A percentile compares a stretch with the other conserved stretches of the same genome.
phyloP scores from a whole-genome alignment of 2,113 vertebrate species.

The Chrysemys picta region DNA sequence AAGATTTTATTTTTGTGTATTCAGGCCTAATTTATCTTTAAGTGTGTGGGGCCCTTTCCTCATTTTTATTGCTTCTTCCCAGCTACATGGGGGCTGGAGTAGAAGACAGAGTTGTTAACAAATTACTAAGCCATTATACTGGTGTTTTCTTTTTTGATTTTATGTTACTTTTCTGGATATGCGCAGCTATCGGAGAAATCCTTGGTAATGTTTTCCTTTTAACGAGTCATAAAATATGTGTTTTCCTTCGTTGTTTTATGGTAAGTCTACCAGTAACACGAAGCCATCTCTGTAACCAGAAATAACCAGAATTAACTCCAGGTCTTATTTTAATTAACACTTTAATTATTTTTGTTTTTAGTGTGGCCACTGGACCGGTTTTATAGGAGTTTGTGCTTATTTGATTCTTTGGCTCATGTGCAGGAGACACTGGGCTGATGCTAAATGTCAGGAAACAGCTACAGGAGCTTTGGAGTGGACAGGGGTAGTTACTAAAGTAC shows the following conservation, averaged over 20 bases:
- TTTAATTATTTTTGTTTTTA: conserved; percentile 2
- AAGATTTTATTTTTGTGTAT: not conserved
- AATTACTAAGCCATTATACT: not conserved
- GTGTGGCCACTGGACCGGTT: not conserved
- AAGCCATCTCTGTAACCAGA: not conserved
- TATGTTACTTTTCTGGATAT: accelerated
- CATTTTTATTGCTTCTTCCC: not conserved
- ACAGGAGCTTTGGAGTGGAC: not conserved
- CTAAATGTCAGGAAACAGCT: conserved; percentile 18
- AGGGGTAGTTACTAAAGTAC: conserved; percentile 10
- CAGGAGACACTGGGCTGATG: not conserved
- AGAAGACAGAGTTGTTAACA: not conserved
- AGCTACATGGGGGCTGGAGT: not conserved
- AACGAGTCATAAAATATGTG: not conserved
- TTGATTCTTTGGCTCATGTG: not conserved
- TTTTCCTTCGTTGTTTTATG: conserved; percentile 7
- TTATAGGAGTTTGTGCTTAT: not conserved
- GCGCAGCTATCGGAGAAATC: not conserved
- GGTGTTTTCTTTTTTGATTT: not conserved
- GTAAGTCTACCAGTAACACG: not conserved
- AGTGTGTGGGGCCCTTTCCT: accelerated
- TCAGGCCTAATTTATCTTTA: accelerated
- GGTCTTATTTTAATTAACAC: conserved; percentile 17
- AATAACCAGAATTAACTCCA: not conserved
- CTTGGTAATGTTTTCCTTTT: not conserved